Conservation (phyloP, 2,888 invertebrate species). For the Scaptomyza parva region DNA sequence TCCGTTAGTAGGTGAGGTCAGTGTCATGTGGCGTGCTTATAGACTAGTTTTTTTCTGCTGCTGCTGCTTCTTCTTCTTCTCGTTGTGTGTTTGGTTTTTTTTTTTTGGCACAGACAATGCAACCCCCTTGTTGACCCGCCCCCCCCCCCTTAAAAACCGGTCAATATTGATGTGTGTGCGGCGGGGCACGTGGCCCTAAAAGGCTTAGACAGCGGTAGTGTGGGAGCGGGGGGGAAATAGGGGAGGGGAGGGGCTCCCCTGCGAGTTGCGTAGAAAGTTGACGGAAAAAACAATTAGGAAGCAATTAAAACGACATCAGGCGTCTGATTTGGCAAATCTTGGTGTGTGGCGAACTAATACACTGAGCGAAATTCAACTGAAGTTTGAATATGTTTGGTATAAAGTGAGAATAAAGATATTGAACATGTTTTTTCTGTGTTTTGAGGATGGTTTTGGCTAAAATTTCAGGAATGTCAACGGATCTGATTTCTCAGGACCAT, state of each 20-base stretch:
- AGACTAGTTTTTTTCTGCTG: conserved; percentile 70
- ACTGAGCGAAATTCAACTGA: neutral
- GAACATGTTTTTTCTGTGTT: no score
- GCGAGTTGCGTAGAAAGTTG: conserved; percentile 41
- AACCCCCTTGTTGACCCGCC: neutral
- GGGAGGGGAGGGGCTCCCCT: conserved; percentile 15
- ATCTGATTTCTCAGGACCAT: no score
- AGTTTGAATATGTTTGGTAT: no score
- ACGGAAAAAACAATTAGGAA: conserved; percentile 64
- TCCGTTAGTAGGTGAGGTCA: conserved; percentile 83
- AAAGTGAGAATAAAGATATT: no score
- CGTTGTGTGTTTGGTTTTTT: no score
- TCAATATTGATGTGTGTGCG: conserved; percentile 57
- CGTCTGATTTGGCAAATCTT: conserved; percentile 30
- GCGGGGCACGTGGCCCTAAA: conserved; percentile 49
- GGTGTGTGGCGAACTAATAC: conserved; percentile 8
- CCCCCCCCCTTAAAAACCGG: conserved; percentile 39
- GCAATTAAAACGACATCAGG: conserved; percentile 71
- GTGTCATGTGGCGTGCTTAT: conserved; percentile 78
- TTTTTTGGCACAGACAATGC: conserved; percentile 52
- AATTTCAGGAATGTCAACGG: no score
- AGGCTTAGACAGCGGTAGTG: neutral
- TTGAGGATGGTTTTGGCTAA: no score
- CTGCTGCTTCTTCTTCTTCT: neutral
- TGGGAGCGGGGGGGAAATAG: neutral